Evolutionary conservation across 2,113 vertebrate species (phyloP).

Genomic region (Callipepla squamata): DNA sequence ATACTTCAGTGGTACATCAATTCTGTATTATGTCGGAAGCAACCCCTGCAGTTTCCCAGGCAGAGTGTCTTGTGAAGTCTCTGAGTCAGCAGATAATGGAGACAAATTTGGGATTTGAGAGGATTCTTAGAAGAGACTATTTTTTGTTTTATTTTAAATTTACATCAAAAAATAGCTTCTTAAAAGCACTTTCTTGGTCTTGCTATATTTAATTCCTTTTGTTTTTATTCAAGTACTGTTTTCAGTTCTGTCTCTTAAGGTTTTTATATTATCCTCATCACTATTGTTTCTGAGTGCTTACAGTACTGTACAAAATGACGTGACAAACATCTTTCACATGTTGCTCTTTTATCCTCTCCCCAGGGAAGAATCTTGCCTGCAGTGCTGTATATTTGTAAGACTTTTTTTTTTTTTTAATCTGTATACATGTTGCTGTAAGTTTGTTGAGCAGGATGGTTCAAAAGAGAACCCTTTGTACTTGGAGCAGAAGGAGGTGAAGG

Average conservation of each 20-base stretch:
- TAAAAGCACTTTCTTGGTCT: background rate
- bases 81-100: constrained; percentile 64
- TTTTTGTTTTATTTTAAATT: background rate
- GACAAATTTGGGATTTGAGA: constrained; percentile 29
- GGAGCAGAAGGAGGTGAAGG: background rate
- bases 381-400: constrained; percentile 25
- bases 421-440: background rate
- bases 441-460: background rate
- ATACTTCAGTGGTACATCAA: constrained; percentile 43
- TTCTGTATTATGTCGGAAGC: constrained; percentile 35
- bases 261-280: background rate
- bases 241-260: constrained; percentile 8
- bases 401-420: background rate
- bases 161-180: constrained; percentile 19
- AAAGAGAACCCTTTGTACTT: constrained; percentile 1
- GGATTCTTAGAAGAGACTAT: constrained; percentile 9
- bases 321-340: constrained; percentile 62
- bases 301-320: constrained; percentile 16
- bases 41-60: constrained; percentile 55
- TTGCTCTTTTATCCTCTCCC: constrained; percentile 50
- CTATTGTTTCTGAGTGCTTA: constrained; percentile 36
- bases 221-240: constrained; percentile 23
- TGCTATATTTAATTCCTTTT: constrained; percentile 37
- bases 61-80: constrained; percentile 49
- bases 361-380: constrained; percentile 2